phyloP scores from a whole-genome alignment of 37 sponge, comb jelly and placozoan species.

The Ianthella basta region DNA sequence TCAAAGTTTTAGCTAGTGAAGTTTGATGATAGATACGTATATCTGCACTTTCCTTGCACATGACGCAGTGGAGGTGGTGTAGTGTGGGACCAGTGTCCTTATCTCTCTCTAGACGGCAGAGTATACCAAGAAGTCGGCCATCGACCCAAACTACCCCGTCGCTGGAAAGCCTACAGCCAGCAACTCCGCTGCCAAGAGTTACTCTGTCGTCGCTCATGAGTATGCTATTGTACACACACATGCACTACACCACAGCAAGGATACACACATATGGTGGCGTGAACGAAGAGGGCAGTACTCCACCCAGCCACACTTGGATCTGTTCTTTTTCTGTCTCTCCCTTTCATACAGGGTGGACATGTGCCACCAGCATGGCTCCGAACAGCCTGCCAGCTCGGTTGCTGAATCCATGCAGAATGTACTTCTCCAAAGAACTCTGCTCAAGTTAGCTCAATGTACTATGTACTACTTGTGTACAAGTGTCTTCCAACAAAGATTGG shows the following conservation, averaged over 20 bases:
- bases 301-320: background rate
- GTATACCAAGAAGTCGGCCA: conserved; percentile 28
- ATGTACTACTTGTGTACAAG: background rate
- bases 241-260: background rate
- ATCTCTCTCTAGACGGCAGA: conserved; percentile 42
- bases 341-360: conserved; percentile 2
- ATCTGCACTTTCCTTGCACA: too few relatives aligned
- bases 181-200: conserved; percentile 13
- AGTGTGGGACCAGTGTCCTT: background rate
- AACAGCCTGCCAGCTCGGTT: background rate
- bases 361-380: conserved; percentile 12
- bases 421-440: conserved; percentile 53
- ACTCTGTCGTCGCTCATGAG: conserved; percentile 56
- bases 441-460: conserved; percentile 44
- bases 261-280: background rate
- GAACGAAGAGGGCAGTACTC: background rate
- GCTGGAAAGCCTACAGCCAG: conserved; percentile 47
- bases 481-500: too few relatives aligned
- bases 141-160: conserved; percentile 32
- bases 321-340: too few relatives aligned
- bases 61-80: background rate
- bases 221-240: conserved; percentile 14
- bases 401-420: conserved; percentile 47
- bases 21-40: too few relatives aligned
- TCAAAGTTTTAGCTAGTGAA: too few relatives aligned